Evolutionary conservation across 1,140 invertebrate genomes (phyloP), one percentile per base, ranked within the genome.

Genomic region (Pachyrhynchus sulphureomaculatus): DNA sequence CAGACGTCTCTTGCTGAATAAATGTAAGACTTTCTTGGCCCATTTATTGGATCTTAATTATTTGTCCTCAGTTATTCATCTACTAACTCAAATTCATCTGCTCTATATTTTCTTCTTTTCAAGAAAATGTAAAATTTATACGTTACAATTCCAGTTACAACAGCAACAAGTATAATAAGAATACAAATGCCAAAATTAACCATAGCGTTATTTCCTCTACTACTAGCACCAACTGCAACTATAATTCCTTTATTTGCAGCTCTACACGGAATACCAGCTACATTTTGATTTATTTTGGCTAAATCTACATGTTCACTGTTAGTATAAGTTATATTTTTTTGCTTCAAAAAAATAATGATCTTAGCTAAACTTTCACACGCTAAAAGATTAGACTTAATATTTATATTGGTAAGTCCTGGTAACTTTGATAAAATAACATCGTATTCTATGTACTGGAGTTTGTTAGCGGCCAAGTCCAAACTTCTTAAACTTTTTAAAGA

Each of bases 31-130:
- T 23, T n/a, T 13, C 20, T 48, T 10, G 32, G 24, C n/a, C 37
- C 32, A 41, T 47, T 49, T 4, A 23, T 60, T 56, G 47, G 51
- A 18, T 61, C 51, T 13, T n/a, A n/a, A n/a, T n/a, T n/a, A n/a
- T n/a, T n/a, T n/a, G n/a, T n/a, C n/a, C n/a, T n/a, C n/a, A 21
- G 15, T 21, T 61, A 65, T 17, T 58, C 62, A 44, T 60, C 44
- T 37, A 74, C 64, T 32, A 74, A 34, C 59, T 74, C 72, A 36
- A 74, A 68, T 62, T 74, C 70, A 26, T 74, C 72, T 12, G 62
- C 58, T 23, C 67, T 60, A 42, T 73, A 73, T 32, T 67, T 59
- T 49, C 67, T 60, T 29, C 72, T 60, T 44, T 64, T 70, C 39
- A 66, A 48, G 59, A 59, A 61, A 53, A 66, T 36, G 55, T 70